Conservation (phyloP, 2,797 vertebrate species). For the Urophycis tenuis region DNA sequence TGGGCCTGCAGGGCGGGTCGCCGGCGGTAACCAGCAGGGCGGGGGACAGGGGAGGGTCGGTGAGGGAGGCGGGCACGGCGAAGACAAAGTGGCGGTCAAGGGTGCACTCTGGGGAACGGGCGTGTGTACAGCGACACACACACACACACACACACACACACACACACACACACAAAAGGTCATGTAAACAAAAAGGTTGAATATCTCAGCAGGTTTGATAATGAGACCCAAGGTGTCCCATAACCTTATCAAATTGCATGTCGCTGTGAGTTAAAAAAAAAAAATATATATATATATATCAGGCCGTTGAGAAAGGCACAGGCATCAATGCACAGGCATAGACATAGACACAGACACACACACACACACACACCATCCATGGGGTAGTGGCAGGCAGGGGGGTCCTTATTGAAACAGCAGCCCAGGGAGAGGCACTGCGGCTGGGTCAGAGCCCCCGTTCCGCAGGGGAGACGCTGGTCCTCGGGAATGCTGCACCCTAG, state of each 20-base stretch:
- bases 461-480: constrained; percentile 67
- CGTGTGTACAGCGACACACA: not conserved
- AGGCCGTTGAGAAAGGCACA: too few species aligned
- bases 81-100: constrained; percentile 75
- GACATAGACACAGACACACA: not conserved
- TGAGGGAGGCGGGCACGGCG: constrained; percentile 63
- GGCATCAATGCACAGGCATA: constrained; percentile 29
- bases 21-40: constrained; percentile 55
- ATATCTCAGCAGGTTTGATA: constrained; percentile 57
- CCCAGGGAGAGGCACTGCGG: constrained; percentile 61
- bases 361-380: constrained; percentile 65
- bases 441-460: constrained; percentile 46
- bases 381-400: constrained; percentile 67
- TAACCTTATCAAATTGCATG: constrained; percentile 47
- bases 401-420: constrained; percentile 65
- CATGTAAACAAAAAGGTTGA: constrained; percentile 54
- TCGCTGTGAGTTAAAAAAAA: constrained; percentile 32
- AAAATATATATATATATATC: constrained; percentile 33
- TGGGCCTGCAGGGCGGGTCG: constrained; percentile 62
- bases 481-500: constrained; percentile 67
- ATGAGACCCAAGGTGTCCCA: constrained; percentile 53
- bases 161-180: constrained; percentile 40
- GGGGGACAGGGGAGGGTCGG: constrained; percentile 64
- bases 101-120: constrained; percentile 71
- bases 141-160: not conserved